These are phyloP conservation scores for Stenurella melanura DNA, from an alignment of 2,888 invertebrate species.

Conservation along the genomic window DNA sequence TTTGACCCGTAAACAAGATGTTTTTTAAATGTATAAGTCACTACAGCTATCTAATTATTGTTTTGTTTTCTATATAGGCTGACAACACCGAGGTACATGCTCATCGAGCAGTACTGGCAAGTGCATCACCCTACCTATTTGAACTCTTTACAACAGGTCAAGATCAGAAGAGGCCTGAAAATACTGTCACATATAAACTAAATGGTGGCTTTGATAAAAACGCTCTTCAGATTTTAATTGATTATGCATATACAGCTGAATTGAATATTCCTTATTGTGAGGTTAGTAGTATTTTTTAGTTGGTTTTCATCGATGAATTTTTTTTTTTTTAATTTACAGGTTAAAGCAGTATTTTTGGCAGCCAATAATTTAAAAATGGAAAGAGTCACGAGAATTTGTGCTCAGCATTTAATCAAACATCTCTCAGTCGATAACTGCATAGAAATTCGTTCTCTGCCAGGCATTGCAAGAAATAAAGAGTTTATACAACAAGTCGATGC, in stretches of 20 bases:
- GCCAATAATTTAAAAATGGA: conserved; percentile 87
- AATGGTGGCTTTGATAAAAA: conserved; percentile 80
- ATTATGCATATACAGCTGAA: conserved; percentile 89
- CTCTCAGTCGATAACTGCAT: conserved; percentile 78
- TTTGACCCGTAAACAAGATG: conserved; percentile 41
- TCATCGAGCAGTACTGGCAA: conserved; percentile 87
- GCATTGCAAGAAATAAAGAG: conserved; percentile 76
- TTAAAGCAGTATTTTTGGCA: conserved; percentile 87
- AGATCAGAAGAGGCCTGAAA: conserved; percentile 73
- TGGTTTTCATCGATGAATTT: background rate
- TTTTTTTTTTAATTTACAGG: conserved; percentile 67
- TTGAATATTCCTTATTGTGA: conserved; percentile 74
- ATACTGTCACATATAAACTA: conserved; percentile 77
- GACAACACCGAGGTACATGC: conserved; percentile 83
- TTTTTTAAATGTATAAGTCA: conserved; percentile 36
- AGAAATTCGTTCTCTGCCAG: conserved; percentile 78
- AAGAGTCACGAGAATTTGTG: conserved; percentile 83
- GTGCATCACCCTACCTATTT: conserved; percentile 85
- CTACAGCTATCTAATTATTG: conserved; percentile 46
- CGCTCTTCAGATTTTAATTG: conserved; percentile 84
- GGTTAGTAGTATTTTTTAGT: conserved; percentile 62
- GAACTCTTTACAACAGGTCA: conserved; percentile 81
- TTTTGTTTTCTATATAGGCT: conserved; percentile 73
- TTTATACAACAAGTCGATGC: conserved; percentile 81
- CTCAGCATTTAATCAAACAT: conserved; percentile 80